Conservation (phyloP, 2,888 invertebrate genomes). For the Brachylomia viminalis region DNA sequence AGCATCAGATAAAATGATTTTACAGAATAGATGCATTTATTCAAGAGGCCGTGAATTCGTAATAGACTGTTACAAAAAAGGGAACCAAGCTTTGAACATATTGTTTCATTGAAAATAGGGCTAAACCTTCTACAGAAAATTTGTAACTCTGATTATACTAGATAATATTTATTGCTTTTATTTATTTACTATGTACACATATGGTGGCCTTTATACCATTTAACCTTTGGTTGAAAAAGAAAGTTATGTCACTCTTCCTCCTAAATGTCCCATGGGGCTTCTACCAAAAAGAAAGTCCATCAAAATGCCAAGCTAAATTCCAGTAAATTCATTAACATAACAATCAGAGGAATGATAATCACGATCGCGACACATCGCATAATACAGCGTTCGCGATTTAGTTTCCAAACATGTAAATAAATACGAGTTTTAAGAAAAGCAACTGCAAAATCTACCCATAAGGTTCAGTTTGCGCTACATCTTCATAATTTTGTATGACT, state of each 20-base stretch:
- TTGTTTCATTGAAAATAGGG: not conserved
- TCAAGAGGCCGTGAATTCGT: not conserved
- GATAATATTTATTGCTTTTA: not conserved
- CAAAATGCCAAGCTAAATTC: constrained; percentile 42
- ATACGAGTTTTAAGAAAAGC: not conserved
- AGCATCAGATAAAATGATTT: not conserved
- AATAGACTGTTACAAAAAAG: not conserved
- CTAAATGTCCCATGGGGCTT: not conserved
- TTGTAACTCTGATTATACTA: not conserved
- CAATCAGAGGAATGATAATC: constrained; percentile 34
- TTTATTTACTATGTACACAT: not conserved
- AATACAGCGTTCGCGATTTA: not conserved
- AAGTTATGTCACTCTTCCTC: not conserved
- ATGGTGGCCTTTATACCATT: not conserved
- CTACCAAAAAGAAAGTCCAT: constrained; percentile 40
- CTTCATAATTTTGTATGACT: not conserved
- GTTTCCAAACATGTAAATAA: not conserved
- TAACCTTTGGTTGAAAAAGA: not conserved
- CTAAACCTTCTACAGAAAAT: not conserved
- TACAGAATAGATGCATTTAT: not conserved
- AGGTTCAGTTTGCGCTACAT: not conserved
- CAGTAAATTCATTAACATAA: constrained; percentile 54
- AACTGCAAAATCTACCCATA: not conserved
- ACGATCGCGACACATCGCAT: constrained; percentile 13
- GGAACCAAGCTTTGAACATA: not conserved